Evolutionary conservation across 2,888 invertebrate species (phyloP).

Genomic region (Nymphalis polychloros): DNA sequence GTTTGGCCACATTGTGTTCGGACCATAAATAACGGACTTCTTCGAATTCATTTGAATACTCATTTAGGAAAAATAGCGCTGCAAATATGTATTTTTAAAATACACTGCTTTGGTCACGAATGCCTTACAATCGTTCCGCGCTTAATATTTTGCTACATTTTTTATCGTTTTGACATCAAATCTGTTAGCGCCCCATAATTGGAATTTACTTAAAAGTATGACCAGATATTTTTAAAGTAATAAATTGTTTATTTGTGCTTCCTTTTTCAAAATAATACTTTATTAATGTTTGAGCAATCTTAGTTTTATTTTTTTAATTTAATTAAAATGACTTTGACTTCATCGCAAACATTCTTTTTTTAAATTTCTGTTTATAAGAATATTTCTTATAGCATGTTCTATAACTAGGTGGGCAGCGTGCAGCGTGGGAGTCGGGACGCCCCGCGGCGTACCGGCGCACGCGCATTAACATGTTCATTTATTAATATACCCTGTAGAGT

Average conservation of each 20-base stretch:
- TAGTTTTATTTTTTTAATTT: too few relatives aligned
- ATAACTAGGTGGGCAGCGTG: slow-evolving; percentile 9
- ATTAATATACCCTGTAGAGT: slow-evolving; percentile 57
- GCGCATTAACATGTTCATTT: slow-evolving; percentile 72
- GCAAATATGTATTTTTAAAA: slow-evolving; percentile 46
- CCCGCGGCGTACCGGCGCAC: slow-evolving; percentile 51
- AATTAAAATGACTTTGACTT: neutral
- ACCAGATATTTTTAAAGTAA: neutral
- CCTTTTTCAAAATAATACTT: too few relatives aligned
- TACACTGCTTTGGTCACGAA: slow-evolving; percentile 32
- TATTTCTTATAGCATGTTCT: slow-evolving; percentile 1
- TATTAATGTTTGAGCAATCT: too few relatives aligned
- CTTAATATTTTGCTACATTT: neutral
- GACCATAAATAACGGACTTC: slow-evolving; percentile 66
- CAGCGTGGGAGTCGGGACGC: slow-evolving; percentile 59
- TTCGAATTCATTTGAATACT: slow-evolving; percentile 55
- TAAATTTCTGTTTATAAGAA: neutral
- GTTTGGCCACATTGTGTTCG: slow-evolving; percentile 55
- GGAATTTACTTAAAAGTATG: neutral
- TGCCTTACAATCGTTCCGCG: neutral
- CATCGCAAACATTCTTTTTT: neutral
- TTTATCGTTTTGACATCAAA: slow-evolving; percentile 11
- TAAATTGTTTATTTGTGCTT: too few relatives aligned
- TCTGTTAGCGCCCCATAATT: slow-evolving; percentile 7
- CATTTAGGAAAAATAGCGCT: slow-evolving; percentile 48